A percentile compares a stretch with the other conserved stretches of the same genome.
These are phyloP conservation scores for Sebastes itinus DNA, from an alignment of 2,797 vertebrate species.

Conservation along the genomic window DNA sequence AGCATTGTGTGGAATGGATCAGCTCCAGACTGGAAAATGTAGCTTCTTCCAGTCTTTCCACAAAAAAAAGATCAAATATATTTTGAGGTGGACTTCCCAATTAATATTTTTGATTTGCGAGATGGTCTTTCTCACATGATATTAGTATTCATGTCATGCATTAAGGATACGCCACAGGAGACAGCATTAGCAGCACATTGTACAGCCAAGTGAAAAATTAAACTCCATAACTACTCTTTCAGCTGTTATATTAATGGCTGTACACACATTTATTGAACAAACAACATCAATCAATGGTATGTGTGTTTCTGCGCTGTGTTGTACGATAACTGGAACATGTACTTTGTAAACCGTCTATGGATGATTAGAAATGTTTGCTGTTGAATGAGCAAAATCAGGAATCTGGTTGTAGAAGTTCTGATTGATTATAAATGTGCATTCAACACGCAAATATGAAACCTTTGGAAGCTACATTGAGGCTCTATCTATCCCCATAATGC, in stretches of 20 bases:
- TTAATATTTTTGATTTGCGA: slow-evolving; percentile 10
- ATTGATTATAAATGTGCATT: neutral
- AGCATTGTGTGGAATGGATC: slow-evolving; percentile 4
- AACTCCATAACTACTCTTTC: slow-evolving; percentile 24
- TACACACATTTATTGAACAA: slow-evolving; percentile 13
- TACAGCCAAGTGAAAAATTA: slow-evolving; percentile 37
- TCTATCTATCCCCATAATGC: neutral
- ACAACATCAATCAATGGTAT: slow-evolving; percentile 8
- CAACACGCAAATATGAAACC: neutral
- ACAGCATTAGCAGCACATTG: slow-evolving; percentile 23
- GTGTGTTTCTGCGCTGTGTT: neutral
- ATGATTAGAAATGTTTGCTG: slow-evolving; percentile 9
- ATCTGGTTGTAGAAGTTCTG: neutral
- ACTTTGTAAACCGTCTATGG: neutral
- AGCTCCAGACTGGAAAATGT: neutral
- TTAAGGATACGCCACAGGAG: slow-evolving; percentile 13
- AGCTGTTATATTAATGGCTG: slow-evolving; percentile 6
- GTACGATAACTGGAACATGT: neutral
- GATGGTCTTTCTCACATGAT: neutral
- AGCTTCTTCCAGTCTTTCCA: neutral
- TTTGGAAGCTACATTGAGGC: neutral
- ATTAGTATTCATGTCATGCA: slow-evolving; percentile 34
- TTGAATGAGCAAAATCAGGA: neutral
- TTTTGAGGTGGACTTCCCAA: slow-evolving; percentile 6
- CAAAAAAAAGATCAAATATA: neutral